These are phyloP conservation scores for Holocentrus rufus DNA, from an alignment of 2,797 vertebrate genomes.

Conservation along the genomic window DNA sequence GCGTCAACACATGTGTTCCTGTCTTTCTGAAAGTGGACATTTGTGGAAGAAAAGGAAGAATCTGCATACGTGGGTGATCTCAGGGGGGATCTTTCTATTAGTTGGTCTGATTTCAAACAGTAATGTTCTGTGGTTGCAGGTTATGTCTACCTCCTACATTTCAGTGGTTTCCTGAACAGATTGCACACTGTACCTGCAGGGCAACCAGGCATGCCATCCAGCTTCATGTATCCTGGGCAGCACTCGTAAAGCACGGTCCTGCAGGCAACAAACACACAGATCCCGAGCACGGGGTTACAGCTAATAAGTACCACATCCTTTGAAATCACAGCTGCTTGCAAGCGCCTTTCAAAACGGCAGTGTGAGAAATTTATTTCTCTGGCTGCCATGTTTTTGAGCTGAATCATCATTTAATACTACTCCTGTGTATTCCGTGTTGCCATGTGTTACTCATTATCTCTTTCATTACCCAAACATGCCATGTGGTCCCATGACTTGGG, in stretches of 20 bases:
- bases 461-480: slow-evolving; percentile 60
- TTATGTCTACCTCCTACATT: slow-evolving; percentile 29
- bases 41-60: slow-evolving; percentile 1
- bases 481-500: slow-evolving; percentile 56
- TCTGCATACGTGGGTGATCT: slow-evolving; percentile 32
- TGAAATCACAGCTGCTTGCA: slow-evolving; percentile 13
- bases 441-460: slow-evolving; percentile 72
- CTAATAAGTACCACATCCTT: slow-evolving; percentile 16
- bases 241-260: slow-evolving; percentile 96
- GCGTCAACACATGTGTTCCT: background rate
- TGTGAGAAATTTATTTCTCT: slow-evolving; percentile 9
- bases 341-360: slow-evolving; percentile 3
- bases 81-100: background rate
- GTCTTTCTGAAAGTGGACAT: slow-evolving; percentile 6
- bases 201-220: slow-evolving; percentile 90
- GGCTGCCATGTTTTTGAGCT: slow-evolving; percentile 44
- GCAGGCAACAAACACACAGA: slow-evolving; percentile 48
- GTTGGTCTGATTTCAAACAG: slow-evolving; percentile 27
- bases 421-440: slow-evolving; percentile 45
- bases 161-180: background rate
- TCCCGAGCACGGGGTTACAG: slow-evolving; percentile 3
- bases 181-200: slow-evolving; percentile 89
- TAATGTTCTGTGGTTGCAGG: slow-evolving; percentile 40
- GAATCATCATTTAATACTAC: slow-evolving; percentile 49
- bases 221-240: slow-evolving; percentile 95